Base-by-base conservation (phyloP, 2,113 vertebrate genomes). In the Zingel zingel region DNA sequence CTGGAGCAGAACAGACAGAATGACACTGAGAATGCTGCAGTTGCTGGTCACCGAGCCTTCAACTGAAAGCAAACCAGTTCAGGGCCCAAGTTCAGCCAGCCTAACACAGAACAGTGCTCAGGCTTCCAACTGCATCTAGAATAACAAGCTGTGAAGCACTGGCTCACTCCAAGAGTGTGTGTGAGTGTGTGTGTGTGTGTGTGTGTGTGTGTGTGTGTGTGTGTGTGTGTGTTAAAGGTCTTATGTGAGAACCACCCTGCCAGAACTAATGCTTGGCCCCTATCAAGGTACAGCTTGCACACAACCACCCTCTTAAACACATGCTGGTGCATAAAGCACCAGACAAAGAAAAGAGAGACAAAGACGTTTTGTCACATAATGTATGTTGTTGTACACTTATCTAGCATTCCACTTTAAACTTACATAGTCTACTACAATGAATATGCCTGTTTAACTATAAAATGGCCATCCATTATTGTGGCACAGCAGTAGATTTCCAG, bases 241-340 rank as follows among this genome's bases (percentile, higher is more conserved):
- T 91, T 91, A 92, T 92, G 90, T 92, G 91, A 89, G 90, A 94
- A 92, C 84, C 83, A 93, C 79, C 81, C 89, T 89, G 86, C 91
- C 92, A 92, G 92, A 94, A 94, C 92, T 92, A 94, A 94, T 92
- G 92, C 94, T 92, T 94, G 92, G 93, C 90, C 90, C 85, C 90
- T 88, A 90, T 93, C 86, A 92, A 92, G 90, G 89, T 90, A 89
- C 86, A 91, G 88, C 92, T 94, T 94, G 85, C 94, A 94, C 94
- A 94, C 89, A 94, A 94, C 81, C 6, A 6, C 82, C 83, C 75
- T 90, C 86, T 84, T 74, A 90, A 89, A 88, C 90, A 93, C 90
- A 91, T 85, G 85, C 67, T 47, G 68, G 57, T 86, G 88, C 78
- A 84, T 76, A 90, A 92, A 85, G 88, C 84, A 85, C 85, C 48